Percentiles rank a stretch among this genome's conserved stretches.
Conservation (phyloP, 2,797 vertebrate genomes). For the Odontamblyopus lacepedii region DNA sequence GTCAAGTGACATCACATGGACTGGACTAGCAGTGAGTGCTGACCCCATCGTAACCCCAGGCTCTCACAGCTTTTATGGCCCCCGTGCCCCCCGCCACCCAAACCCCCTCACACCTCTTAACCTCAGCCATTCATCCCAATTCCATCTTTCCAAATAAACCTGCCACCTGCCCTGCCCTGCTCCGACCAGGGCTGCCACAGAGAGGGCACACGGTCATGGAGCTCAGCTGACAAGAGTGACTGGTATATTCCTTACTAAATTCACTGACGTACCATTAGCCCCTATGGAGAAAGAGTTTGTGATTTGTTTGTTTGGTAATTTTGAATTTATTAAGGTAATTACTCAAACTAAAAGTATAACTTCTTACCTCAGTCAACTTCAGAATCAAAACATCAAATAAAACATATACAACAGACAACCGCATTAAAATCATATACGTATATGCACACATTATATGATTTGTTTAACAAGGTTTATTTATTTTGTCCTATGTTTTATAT, state of each 20-base stretch:
- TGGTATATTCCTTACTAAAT: constrained; percentile 5
- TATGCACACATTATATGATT: not conserved
- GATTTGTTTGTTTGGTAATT: not conserved
- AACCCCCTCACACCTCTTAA: constrained; percentile 70
- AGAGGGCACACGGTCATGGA: constrained; percentile 41
- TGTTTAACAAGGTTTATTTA: not conserved
- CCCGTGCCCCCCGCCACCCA: constrained; percentile 27
- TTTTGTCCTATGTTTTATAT: not conserved
- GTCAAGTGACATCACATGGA: constrained; percentile 70
- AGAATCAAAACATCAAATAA: no score
- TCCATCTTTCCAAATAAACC: constrained; percentile 76
- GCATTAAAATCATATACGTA: no score
- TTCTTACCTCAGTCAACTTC: no score
- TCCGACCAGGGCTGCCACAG: constrained; percentile 6
- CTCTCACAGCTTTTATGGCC: constrained; percentile 74
- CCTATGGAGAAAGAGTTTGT: no score
- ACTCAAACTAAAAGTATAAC: no score
- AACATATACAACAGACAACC: not conserved
- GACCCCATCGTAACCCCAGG: constrained; percentile 79
- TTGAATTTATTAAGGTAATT: no score
- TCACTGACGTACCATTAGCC: constrained; percentile 10
- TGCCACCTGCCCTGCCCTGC: constrained; percentile 66
- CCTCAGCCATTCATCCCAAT: constrained; percentile 79
- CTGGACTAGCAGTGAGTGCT: constrained; percentile 70
- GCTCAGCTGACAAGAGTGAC: constrained; percentile 48